Evolutionary conservation across 2,113 vertebrate genomes (phyloP).

Genomic region (Cyanoderma ruficeps): DNA sequence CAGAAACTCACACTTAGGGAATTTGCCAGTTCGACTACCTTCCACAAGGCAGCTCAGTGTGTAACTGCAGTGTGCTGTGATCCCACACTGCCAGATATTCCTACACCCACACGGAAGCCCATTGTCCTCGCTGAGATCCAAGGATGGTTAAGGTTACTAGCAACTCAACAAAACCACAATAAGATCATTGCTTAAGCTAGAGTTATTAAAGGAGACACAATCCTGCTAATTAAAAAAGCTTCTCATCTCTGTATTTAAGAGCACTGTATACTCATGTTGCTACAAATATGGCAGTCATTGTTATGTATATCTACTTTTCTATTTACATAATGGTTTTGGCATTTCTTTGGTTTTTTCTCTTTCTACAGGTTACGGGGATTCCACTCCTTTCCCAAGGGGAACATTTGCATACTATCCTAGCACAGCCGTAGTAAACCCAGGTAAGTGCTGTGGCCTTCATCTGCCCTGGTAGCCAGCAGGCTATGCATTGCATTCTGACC

Average conservation of each 20-base stretch:
- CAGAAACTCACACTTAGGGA: background rate
- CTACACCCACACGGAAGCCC: accelerated
- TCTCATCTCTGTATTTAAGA: background rate
- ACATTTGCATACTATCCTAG: background rate
- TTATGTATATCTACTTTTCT: background rate
- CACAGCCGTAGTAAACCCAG: background rate
- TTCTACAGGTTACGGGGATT: conserved; percentile 33
- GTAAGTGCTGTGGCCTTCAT: conserved; percentile 6
- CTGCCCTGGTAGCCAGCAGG: background rate
- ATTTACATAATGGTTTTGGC: background rate
- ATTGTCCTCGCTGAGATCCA: background rate
- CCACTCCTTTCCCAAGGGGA: background rate
- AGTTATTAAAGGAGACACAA: background rate
- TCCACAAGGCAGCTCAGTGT: background rate
- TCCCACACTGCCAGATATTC: background rate
- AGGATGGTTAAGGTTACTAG: background rate
- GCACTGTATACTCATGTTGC: background rate
- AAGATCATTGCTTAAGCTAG: background rate
- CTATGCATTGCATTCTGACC: background rate
- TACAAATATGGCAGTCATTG: background rate
- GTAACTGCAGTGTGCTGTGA: background rate
- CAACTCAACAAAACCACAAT: background rate
- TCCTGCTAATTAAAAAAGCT: background rate
- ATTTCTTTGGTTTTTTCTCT: background rate
- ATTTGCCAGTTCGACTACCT: background rate